phyloP scores from a whole-genome alignment of 1,140 invertebrate species.

The Globodera rostochiensis region DNA sequence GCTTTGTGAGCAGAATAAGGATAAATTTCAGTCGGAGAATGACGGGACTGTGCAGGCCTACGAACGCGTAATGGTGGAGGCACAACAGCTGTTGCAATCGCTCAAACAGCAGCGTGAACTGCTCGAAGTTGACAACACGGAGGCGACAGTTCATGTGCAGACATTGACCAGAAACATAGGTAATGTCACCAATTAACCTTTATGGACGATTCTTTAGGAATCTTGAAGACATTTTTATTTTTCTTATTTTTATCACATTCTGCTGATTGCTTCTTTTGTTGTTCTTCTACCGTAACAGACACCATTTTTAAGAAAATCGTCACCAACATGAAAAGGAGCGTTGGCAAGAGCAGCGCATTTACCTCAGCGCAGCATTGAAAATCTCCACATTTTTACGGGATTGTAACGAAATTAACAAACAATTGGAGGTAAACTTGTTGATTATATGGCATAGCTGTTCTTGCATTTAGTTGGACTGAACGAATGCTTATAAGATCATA shows the following conservation, averaged over 20 bases:
- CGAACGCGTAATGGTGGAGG: constrained; percentile 53
- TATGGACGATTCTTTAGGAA: not conserved
- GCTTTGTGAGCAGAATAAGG: constrained; percentile 55
- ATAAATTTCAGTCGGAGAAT: constrained; percentile 52
- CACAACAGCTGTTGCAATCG: constrained; percentile 43
- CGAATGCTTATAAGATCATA: not conserved
- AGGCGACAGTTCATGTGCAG: constrained; percentile 44
- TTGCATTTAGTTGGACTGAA: no score
- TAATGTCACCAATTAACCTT: not conserved
- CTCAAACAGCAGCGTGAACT: constrained; percentile 39
- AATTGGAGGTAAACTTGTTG: constrained; percentile 32
- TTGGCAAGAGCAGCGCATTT: constrained; percentile 51
- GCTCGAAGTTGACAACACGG: constrained; percentile 47
- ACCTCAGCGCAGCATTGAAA: constrained; percentile 36
- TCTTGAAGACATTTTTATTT: no score
- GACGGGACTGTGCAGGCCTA: constrained; percentile 57
- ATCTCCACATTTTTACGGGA: constrained; percentile 38
- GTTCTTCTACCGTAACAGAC: no score
- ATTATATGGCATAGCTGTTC: no score
- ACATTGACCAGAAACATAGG: constrained; percentile 45
- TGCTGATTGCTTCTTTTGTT: no score
- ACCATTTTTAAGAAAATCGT: constrained; percentile 41
- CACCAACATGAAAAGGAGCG: constrained; percentile 44
- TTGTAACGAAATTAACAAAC: constrained; percentile 28
- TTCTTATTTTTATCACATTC: no score